phyloP scores from a whole-genome alignment of 2,113 vertebrate genomes.

The Petrocephalus microphthalmus region DNA sequence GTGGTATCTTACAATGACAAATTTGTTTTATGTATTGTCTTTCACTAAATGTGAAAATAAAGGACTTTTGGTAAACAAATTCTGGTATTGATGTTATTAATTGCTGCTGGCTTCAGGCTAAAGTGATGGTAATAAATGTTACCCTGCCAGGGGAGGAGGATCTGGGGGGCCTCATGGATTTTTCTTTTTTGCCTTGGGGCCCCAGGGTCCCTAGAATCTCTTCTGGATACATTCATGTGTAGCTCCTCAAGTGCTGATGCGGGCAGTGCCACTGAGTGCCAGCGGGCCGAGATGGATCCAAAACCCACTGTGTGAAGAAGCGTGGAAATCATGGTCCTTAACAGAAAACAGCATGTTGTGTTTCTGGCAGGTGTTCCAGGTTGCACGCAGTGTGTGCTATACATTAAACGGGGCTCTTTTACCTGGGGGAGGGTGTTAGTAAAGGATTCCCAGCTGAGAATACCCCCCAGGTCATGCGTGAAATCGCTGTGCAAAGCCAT shows the following conservation, averaged over 20 bases:
- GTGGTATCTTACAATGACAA: too few relatives aligned
- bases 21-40: too few relatives aligned
- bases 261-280: neutral
- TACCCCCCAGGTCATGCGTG: neutral
- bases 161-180: too few relatives aligned
- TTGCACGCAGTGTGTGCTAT: neutral
- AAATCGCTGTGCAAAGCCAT: neutral
- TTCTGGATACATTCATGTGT: too few relatives aligned
- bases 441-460: neutral
- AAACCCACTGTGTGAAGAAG: slow-evolving; percentile 34
- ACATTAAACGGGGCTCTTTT: neutral
- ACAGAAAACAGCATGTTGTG: neutral
- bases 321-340: slow-evolving; percentile 25
- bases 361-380: neutral
- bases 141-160: too few relatives aligned
- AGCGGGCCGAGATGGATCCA: neutral
- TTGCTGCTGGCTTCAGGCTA: too few relatives aligned
- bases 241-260: neutral
- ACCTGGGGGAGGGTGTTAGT: neutral
- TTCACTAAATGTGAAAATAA: too few relatives aligned
- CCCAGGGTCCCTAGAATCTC: too few relatives aligned
- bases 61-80: too few relatives aligned
- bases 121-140: too few relatives aligned
- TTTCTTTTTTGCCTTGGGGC: neutral
- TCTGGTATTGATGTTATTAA: too few relatives aligned